These are phyloP conservation scores for Siniperca scherzeri DNA, from an alignment of 2,797 vertebrate genomes.

Conservation along the genomic window DNA sequence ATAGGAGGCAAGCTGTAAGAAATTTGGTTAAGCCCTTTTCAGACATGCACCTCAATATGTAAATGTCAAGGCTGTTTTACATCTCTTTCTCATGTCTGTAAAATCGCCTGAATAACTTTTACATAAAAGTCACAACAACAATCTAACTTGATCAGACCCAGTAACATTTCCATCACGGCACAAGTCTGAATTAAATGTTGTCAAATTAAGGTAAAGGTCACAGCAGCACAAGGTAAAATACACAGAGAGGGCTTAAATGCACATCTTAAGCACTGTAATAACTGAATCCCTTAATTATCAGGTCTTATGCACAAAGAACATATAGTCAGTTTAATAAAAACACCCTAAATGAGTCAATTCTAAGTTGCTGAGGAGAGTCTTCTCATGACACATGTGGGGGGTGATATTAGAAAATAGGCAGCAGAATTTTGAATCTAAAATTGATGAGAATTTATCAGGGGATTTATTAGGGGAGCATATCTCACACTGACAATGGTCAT, in stretches of 20 bases:
- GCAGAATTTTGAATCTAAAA: too few species aligned
- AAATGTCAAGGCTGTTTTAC: neutral
- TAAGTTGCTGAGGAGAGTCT: neutral
- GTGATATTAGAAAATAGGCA: neutral
- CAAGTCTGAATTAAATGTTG: neutral
- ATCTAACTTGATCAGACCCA: neutral
- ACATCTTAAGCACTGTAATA: neutral
- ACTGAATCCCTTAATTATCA: neutral
- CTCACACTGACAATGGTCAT: neutral
- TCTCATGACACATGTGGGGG: neutral
- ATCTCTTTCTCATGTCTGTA: neutral
- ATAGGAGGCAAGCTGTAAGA: too few species aligned
- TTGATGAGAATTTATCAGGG: neutral
- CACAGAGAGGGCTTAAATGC: neutral
- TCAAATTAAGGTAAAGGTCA: too few species aligned
- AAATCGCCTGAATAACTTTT: neutral
- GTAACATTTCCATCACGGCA: neutral
- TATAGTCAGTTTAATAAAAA: neutral
- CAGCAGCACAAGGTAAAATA: neutral
- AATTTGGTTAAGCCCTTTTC: neutral
- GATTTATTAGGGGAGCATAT: neutral
- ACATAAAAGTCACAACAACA: neutral
- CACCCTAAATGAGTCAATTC: neutral
- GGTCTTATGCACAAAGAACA: slow-evolving; percentile 1
- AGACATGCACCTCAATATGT: neutral